Evolutionary conservation across 2,888 invertebrate species (phyloP).

Genomic region (Tolmerus cingulatus): DNA sequence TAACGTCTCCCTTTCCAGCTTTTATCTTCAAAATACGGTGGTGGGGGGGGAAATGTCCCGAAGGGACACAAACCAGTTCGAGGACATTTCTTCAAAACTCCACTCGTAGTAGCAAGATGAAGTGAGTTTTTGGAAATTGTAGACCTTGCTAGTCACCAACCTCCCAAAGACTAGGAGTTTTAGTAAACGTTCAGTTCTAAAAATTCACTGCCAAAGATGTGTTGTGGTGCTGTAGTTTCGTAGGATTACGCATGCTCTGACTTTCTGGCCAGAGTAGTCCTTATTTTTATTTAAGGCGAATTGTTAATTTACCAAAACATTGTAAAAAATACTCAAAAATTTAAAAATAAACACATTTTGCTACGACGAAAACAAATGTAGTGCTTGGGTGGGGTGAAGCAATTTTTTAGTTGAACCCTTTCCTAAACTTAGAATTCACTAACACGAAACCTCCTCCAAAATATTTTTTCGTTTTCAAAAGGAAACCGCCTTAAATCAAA

Average conservation of each 20-base stretch:
- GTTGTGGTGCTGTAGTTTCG: slow-evolving; percentile 10
- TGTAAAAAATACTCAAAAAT: neutral
- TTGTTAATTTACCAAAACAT: neutral
- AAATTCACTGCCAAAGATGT: slow-evolving; percentile 20
- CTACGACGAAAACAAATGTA: neutral
- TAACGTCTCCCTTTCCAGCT: slow-evolving; percentile 1
- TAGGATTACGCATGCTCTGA: neutral
- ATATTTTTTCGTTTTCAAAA: no score
- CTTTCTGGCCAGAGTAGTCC: neutral
- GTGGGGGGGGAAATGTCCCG: neutral
- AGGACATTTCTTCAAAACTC: neutral
- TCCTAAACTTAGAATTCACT: no score
- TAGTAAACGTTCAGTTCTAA: neutral
- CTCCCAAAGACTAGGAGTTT: slow-evolving; percentile 6
- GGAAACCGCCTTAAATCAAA: no score
- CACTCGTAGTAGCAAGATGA: neutral
- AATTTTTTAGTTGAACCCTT: neutral
- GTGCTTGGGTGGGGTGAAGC: neutral
- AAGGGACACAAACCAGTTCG: neutral
- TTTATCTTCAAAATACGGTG: neutral
- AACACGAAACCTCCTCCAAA: no score
- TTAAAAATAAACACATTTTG: neutral
- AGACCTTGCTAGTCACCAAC: slow-evolving; percentile 13
- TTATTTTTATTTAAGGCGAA: neutral
- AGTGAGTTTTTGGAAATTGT: slow-evolving; percentile 14